Conservation (phyloP, 2,797 vertebrate genomes). For the Muscicapa comitata region DNA sequence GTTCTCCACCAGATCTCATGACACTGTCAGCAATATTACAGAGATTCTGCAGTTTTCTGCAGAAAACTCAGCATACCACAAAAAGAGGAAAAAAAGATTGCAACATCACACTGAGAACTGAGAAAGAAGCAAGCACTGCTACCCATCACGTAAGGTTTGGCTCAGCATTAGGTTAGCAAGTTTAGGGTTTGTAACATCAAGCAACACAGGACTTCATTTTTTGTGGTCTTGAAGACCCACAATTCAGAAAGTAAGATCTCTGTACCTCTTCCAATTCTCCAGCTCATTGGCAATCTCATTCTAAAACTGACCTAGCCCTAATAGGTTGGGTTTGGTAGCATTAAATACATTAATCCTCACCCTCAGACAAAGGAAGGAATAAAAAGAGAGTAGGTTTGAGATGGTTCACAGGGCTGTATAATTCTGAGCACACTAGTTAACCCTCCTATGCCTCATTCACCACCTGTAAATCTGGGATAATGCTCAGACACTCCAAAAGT, state of each 20-base stretch:
- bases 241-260: background rate
- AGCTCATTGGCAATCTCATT: background rate
- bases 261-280: background rate
- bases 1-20: background rate
- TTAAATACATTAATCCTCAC: background rate
- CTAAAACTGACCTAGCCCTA: background rate
- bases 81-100: background rate
- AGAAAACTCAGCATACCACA: background rate
- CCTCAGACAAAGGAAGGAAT: background rate
- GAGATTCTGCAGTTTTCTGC: background rate
- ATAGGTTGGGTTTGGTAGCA: background rate
- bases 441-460: background rate
- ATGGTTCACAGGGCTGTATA: background rate
- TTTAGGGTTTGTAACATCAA: background rate
- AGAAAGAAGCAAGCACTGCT: background rate
- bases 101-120: background rate
- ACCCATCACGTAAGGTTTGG: background rate
- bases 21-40: background rate
- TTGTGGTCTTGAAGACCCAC: background rate
- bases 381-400: background rate
- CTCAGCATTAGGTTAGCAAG: background rate
- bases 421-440: background rate
- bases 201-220: background rate
- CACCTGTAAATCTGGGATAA: background rate
- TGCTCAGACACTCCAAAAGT: background rate